Evolutionary conservation across 2,797 vertebrate species (phyloP).

Genomic region (Philypnodon macrostomus): DNA sequence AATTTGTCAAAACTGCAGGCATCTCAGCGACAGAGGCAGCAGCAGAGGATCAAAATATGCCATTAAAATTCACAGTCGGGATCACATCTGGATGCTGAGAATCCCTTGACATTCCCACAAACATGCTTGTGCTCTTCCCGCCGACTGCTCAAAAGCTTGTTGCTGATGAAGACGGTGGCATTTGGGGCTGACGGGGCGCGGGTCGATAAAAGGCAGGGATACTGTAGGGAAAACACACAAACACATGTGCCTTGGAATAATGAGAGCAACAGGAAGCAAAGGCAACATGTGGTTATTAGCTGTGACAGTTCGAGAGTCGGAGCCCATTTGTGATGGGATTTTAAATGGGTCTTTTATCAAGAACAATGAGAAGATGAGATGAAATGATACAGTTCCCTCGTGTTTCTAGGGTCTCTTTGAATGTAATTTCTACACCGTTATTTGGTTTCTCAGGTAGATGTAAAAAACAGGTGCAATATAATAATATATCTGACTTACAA

Average conservation of each 20-base stretch:
- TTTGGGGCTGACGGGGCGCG: conserved; percentile 23
- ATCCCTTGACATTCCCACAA: conserved; percentile 29
- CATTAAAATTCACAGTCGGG: conserved; percentile 48
- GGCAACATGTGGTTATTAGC: conserved; percentile 5
- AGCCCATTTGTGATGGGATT: neutral
- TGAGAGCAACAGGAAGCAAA: conserved; percentile 1
- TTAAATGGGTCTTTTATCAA: conserved; percentile 1
- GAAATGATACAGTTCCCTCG: neutral
- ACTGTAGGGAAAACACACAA: neutral
- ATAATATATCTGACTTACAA: no score
- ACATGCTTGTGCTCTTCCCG: conserved; percentile 31
- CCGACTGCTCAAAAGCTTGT: conserved; percentile 11
- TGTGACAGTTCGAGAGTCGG: neutral
- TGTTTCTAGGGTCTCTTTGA: neutral
- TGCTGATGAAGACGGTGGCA: conserved; percentile 30
- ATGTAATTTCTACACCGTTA: neutral
- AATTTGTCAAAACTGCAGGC: no score
- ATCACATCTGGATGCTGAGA: conserved; percentile 43
- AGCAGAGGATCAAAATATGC: no score
- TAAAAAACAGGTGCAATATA: no score
- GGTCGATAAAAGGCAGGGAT: conserved; percentile 14
- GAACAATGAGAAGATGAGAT: conserved; percentile 6
- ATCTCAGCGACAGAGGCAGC: conserved; percentile 18
- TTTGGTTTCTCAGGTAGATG: no score
- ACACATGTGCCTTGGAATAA: neutral